phyloP scores from a whole-genome alignment of 2,888 invertebrate species.

The Trichacis sp. region DNA sequence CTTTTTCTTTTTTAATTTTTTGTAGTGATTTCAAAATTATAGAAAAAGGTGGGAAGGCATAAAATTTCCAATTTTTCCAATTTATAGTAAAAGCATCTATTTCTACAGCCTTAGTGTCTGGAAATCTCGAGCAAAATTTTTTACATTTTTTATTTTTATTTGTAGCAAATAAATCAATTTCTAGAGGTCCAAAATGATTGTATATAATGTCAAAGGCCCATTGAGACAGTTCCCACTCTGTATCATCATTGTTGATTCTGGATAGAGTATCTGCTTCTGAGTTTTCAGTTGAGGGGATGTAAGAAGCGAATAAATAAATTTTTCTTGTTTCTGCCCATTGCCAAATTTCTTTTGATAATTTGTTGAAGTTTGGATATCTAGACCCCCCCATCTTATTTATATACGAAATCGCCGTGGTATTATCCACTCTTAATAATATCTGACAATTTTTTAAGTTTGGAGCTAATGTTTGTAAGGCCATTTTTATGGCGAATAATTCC shows the following conservation, averaged over 20 bases:
- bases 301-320: conserved; percentile 7
- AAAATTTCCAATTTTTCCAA: conserved; percentile 33
- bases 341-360: conserved; percentile 9
- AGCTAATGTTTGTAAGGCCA: not conserved
- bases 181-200: conserved; percentile 14
- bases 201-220: conserved; percentile 17
- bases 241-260: conserved; percentile 18
- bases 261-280: conserved; percentile 4
- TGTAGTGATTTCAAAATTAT: conserved; percentile 34
- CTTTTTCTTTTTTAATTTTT: conserved; percentile 35
- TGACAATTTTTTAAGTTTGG: not conserved
- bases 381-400: conserved; percentile 11
- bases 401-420: conserved; percentile 16
- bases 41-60: conserved; percentile 44
- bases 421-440: conserved; percentile 6
- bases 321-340: conserved; percentile 7
- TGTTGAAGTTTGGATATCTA: conserved; percentile 1
- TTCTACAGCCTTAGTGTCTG: conserved; percentile 13
- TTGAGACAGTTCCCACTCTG: conserved; percentile 32
- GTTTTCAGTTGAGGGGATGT: conserved; percentile 15
- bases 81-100: conserved; percentile 32
- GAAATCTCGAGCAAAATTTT: conserved; percentile 17
- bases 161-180: conserved; percentile 35
- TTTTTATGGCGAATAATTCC: not conserved
- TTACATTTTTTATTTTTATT: conserved; percentile 29